A percentile compares a stretch with the other conserved stretches of the same genome.
Conservation (phyloP, 2,888 invertebrate species). For the Ramazzottius varieornatus region DNA sequence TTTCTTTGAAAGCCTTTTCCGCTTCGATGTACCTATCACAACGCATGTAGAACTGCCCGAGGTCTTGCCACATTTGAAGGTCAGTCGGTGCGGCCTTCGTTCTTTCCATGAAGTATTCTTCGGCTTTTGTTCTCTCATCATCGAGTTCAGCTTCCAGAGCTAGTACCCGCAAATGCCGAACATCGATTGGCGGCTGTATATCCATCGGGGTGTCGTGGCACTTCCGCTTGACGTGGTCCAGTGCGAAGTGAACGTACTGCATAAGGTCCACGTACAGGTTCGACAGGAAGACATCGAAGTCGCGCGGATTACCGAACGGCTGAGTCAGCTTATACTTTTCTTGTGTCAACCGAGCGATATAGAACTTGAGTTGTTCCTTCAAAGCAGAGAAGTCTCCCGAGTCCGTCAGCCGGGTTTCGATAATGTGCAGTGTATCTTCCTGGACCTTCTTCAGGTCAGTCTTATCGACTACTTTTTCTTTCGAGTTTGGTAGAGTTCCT, state of each 20-base stretch:
- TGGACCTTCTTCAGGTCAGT: too few relatives aligned
- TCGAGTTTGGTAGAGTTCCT: too few relatives aligned
- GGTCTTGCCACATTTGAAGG: not conserved
- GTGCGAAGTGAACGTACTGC: not conserved
- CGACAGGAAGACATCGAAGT: not conserved
- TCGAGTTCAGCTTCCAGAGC: not conserved
- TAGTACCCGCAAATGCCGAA: not conserved
- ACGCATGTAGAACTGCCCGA: not conserved
- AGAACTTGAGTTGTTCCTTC: not conserved
- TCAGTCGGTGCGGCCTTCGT: not conserved
- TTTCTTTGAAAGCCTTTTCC: not conserved
- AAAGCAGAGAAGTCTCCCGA: not conserved
- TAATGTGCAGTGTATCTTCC: not conserved
- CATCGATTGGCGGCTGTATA: not conserved
- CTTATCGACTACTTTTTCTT: not conserved
- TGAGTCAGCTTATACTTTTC: not conserved
- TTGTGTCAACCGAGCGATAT: not conserved
- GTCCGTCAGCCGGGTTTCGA: not conserved
- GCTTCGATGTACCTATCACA: not conserved
- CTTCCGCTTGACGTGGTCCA: not conserved
- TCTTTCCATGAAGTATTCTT: not conserved
- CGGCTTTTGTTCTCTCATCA: not conserved
- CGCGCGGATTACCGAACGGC: not conserved
- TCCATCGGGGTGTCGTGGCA: not conserved
- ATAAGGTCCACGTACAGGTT: not conserved